These are phyloP conservation scores for Thymelicus acteon DNA, from an alignment of 2,888 invertebrate species.

Conservation along the genomic window DNA sequence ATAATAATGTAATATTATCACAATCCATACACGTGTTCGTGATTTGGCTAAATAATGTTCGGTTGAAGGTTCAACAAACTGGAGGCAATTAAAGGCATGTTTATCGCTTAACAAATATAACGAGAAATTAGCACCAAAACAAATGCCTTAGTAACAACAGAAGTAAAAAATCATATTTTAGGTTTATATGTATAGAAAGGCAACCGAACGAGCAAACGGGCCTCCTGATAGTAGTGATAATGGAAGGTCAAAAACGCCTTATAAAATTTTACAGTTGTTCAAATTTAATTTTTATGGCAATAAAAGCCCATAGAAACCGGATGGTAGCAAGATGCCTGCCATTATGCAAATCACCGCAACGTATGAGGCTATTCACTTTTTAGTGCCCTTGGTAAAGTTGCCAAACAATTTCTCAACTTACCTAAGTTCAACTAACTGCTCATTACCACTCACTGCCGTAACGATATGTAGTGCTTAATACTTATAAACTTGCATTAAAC, in stretches of 20 bases:
- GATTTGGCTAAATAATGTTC: not conserved
- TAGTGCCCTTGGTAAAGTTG: constrained; percentile 51
- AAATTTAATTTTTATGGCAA: no score
- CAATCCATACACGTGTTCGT: not conserved
- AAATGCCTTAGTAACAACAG: not conserved
- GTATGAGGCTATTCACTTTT: not conserved
- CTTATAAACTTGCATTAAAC: constrained; percentile 35
- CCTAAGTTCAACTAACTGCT: constrained; percentile 35
- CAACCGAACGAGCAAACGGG: no score
- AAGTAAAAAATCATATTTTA: no score
- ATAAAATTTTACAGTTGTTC: no score
- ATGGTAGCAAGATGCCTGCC: no score
- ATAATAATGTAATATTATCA: not conserved
- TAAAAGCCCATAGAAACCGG: no score
- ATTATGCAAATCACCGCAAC: no score
- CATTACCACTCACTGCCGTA: constrained; percentile 39
- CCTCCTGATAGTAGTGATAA: no score
- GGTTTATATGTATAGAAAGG: no score
- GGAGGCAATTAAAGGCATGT: not conserved
- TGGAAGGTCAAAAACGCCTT: no score
- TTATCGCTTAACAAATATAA: not conserved
- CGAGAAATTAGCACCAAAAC: not conserved
- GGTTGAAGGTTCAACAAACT: not conserved
- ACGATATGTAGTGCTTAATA: constrained; percentile 29
- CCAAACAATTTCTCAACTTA: constrained; percentile 45